Conservation (phyloP, 2,888 invertebrate genomes). For the Frankliniella fusca region DNA sequence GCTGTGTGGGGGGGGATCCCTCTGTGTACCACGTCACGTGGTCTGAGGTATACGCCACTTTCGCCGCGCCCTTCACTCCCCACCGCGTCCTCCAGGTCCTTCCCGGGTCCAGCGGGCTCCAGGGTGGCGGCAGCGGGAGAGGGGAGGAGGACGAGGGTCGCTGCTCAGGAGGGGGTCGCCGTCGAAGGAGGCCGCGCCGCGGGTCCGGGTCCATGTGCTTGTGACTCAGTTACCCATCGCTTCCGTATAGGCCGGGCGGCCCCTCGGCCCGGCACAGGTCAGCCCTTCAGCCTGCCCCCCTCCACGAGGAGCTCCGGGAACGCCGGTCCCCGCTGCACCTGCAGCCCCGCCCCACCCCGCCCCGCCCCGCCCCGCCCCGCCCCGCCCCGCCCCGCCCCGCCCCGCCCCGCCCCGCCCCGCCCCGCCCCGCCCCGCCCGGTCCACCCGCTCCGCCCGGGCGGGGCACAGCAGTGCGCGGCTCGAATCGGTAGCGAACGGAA, state of each 20-base stretch:
- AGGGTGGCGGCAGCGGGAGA: neutral
- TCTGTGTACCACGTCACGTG: neutral
- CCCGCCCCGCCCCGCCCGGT: neutral
- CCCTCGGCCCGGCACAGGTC: too few species aligned
- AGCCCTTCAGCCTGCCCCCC: too few species aligned
- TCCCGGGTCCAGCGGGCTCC: neutral
- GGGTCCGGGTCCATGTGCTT: neutral
- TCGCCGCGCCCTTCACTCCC: neutral
- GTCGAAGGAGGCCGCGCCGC: neutral
- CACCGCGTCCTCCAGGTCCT: neutral
- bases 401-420: neutral
- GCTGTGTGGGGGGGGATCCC: neutral
- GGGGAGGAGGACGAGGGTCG: neutral
- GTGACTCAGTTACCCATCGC: constrained; percentile 1
- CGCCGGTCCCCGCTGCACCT: too few species aligned
- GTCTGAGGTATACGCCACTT: neutral
- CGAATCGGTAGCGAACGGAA: neutral
- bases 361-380: neutral
- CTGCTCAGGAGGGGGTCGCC: neutral
- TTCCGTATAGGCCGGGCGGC: neutral
- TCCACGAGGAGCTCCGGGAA: too few species aligned
- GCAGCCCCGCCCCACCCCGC: too few species aligned
- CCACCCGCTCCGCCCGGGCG: neutral
- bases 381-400: neutral
- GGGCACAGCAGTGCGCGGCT: neutral